phyloP scores from a whole-genome alignment of 2,113 vertebrate species.

The Synodontis membranacea region DNA sequence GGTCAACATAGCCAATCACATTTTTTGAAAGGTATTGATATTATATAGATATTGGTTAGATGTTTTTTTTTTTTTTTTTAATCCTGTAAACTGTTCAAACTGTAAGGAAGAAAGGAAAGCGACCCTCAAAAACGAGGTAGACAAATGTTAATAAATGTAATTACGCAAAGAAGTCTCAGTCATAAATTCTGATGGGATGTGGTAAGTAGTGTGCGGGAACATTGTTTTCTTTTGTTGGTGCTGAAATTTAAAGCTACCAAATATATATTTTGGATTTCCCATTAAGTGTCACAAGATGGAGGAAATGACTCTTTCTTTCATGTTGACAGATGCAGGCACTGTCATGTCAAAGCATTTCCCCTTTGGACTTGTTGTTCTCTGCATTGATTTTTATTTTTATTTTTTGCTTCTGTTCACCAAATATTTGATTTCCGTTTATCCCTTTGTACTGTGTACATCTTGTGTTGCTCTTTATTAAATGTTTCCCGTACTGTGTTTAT shows the following conservation, averaged over 20 bases:
- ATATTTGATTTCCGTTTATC: background rate
- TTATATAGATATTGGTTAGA: background rate
- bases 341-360: background rate
- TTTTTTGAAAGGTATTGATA: background rate
- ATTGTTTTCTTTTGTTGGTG: background rate
- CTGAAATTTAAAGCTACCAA: background rate
- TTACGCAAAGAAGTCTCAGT: background rate
- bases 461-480: background rate
- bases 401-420: background rate
- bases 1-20: background rate
- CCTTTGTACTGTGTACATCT: background rate
- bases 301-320: background rate
- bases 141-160: background rate
- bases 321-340: background rate
- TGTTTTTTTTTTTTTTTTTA: no score
- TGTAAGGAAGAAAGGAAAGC: background rate
- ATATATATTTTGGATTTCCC: background rate
- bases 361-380: slow-evolving; percentile 2
- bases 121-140: background rate
- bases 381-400: background rate
- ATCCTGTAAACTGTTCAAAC: background rate
- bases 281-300: background rate
- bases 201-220: background rate
- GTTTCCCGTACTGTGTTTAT: background rate
- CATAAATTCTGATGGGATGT: background rate